Base-by-base conservation (phyloP, 2,888 invertebrate species). In the Drosophila gaucha region DNA sequence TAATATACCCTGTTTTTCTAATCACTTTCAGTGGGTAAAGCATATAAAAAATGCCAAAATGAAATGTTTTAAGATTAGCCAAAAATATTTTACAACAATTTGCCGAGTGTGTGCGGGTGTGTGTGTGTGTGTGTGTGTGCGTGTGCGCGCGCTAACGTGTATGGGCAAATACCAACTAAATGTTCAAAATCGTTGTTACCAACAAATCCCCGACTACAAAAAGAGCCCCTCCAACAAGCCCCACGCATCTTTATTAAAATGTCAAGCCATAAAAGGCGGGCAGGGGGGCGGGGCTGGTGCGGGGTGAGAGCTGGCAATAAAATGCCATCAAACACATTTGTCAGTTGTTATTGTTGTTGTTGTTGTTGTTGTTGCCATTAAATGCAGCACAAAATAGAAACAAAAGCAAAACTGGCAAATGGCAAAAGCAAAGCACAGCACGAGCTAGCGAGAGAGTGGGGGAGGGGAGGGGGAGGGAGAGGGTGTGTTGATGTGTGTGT, bases 51-150 rank as follows among this genome's bases (percentile, higher is more conserved):
- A 82, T 70, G 44, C 57, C 50, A 69, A 79, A 83, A 77, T 80
- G 57, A 86, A 83, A 83, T 83, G 80, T 88, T 74, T 88, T 88
- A 74, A 74, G 88, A 86, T 86, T 83, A 58, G 64, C 80, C 84
- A 63, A 70, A 82, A 83, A 82, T 87, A 86, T 87, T 79, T 84
- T 47, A 51, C 62, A 67, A 57, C 83, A 63, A 78, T 77, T 82
- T 36, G 9, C 36, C 38, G 24, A 47, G 24, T 35, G 26, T 4
- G 35, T 16, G 26, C 4, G 52, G 26, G 39, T 14, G 66, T 57
- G 44, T 43, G 36, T 38, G 28, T 35, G 54, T 47, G 52, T 49
- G 60, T 22, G 20, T 22, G 49, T 51, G 55, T 55, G 49, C 49
- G 49, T 50, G 47, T 30, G 46, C 31, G 18, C 35, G 39, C 39